phyloP scores from a whole-genome alignment of 2,888 invertebrate genomes.

The Serripes groenlandicus region DNA sequence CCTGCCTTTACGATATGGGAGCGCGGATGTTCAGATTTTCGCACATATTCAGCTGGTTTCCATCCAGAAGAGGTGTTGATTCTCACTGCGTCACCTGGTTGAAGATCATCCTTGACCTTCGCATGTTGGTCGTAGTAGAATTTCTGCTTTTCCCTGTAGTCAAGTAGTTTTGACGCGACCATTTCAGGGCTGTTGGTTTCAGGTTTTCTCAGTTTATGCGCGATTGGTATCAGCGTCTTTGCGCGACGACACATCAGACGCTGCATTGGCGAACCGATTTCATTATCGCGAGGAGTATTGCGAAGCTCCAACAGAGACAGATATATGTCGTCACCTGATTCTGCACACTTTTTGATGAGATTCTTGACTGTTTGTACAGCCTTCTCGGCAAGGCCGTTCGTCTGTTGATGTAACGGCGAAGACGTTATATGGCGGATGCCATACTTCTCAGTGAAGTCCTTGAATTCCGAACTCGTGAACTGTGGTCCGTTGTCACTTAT shows the following conservation, averaged over 20 bases:
- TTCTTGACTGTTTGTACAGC: slow-evolving; percentile 59
- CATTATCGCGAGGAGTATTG: slow-evolving; percentile 29
- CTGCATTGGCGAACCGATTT: slow-evolving; percentile 58
- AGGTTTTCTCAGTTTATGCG: slow-evolving; percentile 33
- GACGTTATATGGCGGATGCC: slow-evolving; percentile 43
- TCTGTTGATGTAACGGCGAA: slow-evolving; percentile 58
- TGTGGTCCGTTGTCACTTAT: slow-evolving; percentile 65
- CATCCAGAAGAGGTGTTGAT: slow-evolving; percentile 36
- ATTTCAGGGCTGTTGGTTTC: not conserved
- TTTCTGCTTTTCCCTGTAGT: slow-evolving; percentile 38
- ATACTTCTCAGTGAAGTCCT: slow-evolving; percentile 23
- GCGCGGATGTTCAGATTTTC: slow-evolving; percentile 8
- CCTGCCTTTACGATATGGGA: slow-evolving; percentile 51
- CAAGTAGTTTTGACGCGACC: slow-evolving; percentile 17
- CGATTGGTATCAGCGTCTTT: slow-evolving; percentile 51
- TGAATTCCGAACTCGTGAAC: slow-evolving; percentile 58
- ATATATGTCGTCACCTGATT: slow-evolving; percentile 36
- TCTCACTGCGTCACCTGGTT: slow-evolving; percentile 24
- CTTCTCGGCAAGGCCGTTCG: slow-evolving; percentile 69
- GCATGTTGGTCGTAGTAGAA: slow-evolving; percentile 31
- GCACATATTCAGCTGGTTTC: slow-evolving; percentile 42
- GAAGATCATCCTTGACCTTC: slow-evolving; percentile 11
- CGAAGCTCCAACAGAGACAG: slow-evolving; percentile 16
- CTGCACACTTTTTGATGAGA: slow-evolving; percentile 31
- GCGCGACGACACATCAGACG: slow-evolving; percentile 53